These are phyloP conservation scores for Corythaeola cristata DNA, from an alignment of 2,113 vertebrate species.

Conservation along the genomic window DNA sequence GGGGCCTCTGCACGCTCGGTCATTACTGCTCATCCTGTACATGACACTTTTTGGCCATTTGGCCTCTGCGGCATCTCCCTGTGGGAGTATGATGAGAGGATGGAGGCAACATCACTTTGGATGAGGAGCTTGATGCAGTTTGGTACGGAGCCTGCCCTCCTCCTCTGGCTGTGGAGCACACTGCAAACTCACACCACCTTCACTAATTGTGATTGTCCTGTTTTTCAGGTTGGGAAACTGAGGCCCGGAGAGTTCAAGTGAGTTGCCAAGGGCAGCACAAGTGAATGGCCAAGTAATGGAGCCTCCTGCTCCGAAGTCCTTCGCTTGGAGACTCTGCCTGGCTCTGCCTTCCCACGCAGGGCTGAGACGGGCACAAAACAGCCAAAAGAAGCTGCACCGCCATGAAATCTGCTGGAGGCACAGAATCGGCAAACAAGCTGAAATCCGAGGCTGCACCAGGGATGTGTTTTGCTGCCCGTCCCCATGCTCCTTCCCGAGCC, in stretches of 20 bases:
- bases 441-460: not conserved
- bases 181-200: not conserved
- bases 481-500: not conserved
- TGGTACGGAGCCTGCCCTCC: not conserved
- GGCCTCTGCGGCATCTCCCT: not conserved
- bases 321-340: not conserved
- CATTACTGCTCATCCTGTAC: not conserved
- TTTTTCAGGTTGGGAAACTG: not conserved
- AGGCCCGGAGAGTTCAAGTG: not conserved
- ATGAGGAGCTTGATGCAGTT: not conserved
- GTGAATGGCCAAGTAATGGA: rapidly evolving
- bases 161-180: not conserved
- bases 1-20: not conserved
- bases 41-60: not conserved
- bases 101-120: not conserved
- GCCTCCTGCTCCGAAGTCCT: not conserved
- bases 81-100: not conserved
- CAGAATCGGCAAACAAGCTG: not conserved
- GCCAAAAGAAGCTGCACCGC: not conserved
- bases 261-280: not conserved
- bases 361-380: rapidly evolving
- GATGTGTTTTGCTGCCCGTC: not conserved
- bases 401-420: not conserved
- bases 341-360: not conserved
- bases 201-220: not conserved